Evolutionary conservation across 2,888 invertebrate genomes (phyloP).

Genomic region (Lagria hirta): DNA sequence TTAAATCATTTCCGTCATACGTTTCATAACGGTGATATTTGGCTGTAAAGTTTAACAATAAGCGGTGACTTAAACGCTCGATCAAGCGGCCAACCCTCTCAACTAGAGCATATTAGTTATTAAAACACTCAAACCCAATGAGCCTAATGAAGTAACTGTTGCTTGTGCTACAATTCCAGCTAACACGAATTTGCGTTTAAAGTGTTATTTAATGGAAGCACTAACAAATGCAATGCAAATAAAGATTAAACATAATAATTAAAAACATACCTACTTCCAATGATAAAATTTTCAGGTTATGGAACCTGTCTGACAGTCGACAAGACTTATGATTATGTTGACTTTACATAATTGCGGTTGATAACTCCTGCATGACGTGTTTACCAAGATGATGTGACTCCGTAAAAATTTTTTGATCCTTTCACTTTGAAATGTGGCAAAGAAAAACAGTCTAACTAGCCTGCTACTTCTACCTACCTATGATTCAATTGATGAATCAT

Average conservation of each 20-base stretch:
- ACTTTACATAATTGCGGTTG: no score
- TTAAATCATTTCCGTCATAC: conserved; percentile 26
- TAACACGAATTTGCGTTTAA: conserved; percentile 27
- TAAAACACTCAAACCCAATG: conserved; percentile 6
- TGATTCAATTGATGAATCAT: no score
- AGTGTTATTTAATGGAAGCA: conserved; percentile 18
- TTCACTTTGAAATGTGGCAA: no score
- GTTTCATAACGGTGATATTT: conserved; percentile 23
- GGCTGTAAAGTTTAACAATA: conserved; percentile 12
- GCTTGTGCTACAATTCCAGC: conserved; percentile 25
- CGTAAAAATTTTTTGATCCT: conserved; percentile 11
- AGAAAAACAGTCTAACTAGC: no score
- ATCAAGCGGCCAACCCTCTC: conserved; percentile 22
- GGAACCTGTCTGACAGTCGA: no score
- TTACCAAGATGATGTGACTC: conserved; percentile 14
- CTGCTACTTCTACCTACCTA: no score
- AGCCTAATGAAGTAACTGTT: conserved; percentile 14
- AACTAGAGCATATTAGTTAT: conserved; percentile 16
- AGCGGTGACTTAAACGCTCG: conserved; percentile 23
- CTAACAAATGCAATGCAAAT: conserved; percentile 18
- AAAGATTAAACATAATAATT: conserved; percentile 19
- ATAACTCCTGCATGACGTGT: conserved; percentile 3
- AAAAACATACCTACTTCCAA: no score
- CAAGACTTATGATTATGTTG: no score
- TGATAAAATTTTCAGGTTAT: no score